These are phyloP conservation scores for Pimpla rufipes DNA, from an alignment of 2,888 invertebrate genomes.

Conservation along the genomic window DNA sequence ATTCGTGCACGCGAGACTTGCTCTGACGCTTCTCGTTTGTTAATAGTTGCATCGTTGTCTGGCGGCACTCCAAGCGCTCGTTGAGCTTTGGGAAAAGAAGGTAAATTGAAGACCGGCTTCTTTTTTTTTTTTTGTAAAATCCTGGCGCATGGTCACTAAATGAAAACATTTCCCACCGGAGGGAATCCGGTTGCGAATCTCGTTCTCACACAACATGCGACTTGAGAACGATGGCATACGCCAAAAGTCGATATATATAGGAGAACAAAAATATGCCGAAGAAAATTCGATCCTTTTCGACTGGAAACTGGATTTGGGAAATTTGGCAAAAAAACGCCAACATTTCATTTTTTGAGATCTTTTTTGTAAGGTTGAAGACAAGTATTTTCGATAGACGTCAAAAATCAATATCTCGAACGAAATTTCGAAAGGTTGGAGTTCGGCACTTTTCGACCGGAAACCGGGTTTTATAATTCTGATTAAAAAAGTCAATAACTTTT, in stretches of 20 bases:
- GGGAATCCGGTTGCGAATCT: background rate
- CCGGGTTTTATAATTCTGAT: background rate
- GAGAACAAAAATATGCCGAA: too few relatives aligned
- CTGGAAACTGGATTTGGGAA: too few relatives aligned
- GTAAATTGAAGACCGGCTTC: background rate
- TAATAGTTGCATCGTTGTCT: slow-evolving; percentile 24
- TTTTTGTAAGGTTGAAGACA: too few relatives aligned
- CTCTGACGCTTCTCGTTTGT: slow-evolving; percentile 45
- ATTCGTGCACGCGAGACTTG: slow-evolving; percentile 72
- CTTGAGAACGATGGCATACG: too few relatives aligned
- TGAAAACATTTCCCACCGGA: background rate
- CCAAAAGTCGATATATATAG: too few relatives aligned
- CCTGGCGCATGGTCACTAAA: background rate
- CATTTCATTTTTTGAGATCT: too few relatives aligned
- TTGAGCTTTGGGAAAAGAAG: background rate
- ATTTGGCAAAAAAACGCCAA: too few relatives aligned
- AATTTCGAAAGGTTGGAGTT: too few relatives aligned
- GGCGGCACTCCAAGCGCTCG: slow-evolving; percentile 35
- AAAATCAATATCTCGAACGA: too few relatives aligned
- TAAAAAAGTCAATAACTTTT: background rate
- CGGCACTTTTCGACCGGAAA: too few relatives aligned
- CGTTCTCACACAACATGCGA: slow-evolving; percentile 57
- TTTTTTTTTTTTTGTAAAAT: background rate
- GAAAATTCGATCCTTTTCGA: too few relatives aligned
- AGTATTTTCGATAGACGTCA: too few relatives aligned